These are phyloP conservation scores for Ispidina lecontei DNA, from an alignment of 2,797 vertebrate genomes.

Conservation along the genomic window DNA sequence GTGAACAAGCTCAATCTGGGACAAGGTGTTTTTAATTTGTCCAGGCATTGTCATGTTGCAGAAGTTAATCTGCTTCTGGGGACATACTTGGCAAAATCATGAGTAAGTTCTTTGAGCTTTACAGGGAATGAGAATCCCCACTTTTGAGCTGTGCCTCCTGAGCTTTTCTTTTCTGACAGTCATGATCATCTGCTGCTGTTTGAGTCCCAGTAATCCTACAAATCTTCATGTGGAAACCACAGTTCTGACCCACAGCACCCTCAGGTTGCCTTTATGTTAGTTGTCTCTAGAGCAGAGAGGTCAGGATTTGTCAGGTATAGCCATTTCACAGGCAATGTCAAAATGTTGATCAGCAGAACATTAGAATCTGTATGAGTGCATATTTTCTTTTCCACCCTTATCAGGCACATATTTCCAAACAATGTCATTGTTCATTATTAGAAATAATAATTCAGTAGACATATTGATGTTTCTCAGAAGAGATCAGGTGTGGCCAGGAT, in stretches of 20 bases:
- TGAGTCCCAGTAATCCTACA: background rate
- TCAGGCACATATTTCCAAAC: background rate
- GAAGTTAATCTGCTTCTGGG: background rate
- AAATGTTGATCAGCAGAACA: background rate
- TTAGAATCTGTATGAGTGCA: background rate
- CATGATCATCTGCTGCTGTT: background rate
- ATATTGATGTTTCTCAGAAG: background rate
- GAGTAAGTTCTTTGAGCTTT: background rate
- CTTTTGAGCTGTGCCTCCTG: background rate
- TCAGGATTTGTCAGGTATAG: background rate
- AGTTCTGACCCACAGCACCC: background rate
- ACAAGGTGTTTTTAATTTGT: background rate
- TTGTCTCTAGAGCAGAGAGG: background rate
- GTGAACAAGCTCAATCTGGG: background rate
- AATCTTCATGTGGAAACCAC: background rate
- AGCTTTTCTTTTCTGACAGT: background rate
- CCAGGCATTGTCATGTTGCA: background rate
- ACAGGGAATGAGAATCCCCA: background rate
- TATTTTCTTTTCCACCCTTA: background rate
- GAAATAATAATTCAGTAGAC: background rate
- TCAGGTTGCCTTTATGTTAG: background rate
- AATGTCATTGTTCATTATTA: background rate
- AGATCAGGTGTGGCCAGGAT: background rate
- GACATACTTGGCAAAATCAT: background rate
- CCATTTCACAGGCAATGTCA: background rate